Conservation (phyloP, 2,888 invertebrate genomes). For the Pseudococcus longispinus region DNA sequence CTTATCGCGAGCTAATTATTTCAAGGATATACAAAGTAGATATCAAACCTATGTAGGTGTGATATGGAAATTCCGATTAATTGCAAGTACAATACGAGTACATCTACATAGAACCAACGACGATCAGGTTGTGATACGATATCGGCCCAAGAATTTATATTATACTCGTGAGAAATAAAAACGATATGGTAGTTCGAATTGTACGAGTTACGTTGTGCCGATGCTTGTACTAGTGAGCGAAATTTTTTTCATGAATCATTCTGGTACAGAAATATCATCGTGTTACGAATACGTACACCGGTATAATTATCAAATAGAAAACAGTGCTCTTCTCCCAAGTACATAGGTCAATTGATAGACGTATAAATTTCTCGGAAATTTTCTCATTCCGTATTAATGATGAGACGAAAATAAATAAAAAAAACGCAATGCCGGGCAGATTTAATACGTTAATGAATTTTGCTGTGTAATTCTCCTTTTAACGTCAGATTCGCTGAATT, state of each 20-base stretch:
- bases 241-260: background rate
- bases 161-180: background rate
- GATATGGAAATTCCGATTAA: background rate
- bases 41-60: background rate
- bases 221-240: background rate
- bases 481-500: background rate
- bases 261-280: background rate
- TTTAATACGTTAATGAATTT: background rate
- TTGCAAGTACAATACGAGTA: too few relatives aligned
- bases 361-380: background rate
- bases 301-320: background rate
- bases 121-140: background rate
- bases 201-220: too few relatives aligned
- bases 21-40: background rate
- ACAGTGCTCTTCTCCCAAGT: background rate
- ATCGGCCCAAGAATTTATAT: background rate
- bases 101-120: too few relatives aligned
- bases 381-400: background rate
- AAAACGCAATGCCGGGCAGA: background rate
- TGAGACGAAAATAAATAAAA: background rate
- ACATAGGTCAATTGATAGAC: background rate
- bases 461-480: background rate
- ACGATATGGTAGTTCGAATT: background rate
- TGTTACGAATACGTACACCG: background rate
- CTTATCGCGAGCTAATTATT: background rate